These are phyloP conservation scores for Drosophila nigricruria DNA, from an alignment of 2,888 invertebrate species.

Conservation along the genomic window DNA sequence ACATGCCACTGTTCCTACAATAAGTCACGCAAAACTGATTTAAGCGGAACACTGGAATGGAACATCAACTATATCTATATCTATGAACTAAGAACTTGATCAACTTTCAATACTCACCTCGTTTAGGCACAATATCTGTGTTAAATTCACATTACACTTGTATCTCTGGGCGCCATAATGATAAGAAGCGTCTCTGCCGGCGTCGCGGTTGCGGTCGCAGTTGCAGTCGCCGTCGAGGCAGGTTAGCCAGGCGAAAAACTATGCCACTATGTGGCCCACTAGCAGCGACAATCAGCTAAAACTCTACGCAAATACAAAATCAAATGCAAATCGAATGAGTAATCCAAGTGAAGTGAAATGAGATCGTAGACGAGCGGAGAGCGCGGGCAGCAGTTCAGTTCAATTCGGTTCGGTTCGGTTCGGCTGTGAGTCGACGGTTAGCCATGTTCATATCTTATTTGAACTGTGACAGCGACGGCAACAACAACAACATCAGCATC, in stretches of 20 bases:
- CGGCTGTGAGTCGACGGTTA: constrained; percentile 17
- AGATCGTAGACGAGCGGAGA: constrained; percentile 17
- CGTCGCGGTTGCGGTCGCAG: constrained; percentile 15
- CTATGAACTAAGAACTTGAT: too few species aligned
- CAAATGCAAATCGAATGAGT: constrained; percentile 15
- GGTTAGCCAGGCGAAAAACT: constrained; percentile 21
- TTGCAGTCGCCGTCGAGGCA: constrained; percentile 28
- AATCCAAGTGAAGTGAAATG: constrained; percentile 33
- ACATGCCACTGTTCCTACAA: not conserved
- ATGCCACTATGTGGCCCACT: constrained; percentile 17
- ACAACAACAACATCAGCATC: constrained; percentile 31
- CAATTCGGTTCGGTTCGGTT: not conserved
- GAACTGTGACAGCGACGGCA: constrained; percentile 62
- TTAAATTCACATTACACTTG: constrained; percentile 15
- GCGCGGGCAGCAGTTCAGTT: constrained; percentile 8
- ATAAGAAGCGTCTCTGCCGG: constrained; percentile 36
- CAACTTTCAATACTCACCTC: not conserved
- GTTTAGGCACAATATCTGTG: not conserved
- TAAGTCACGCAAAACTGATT: not conserved
- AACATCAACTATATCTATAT: too few species aligned
- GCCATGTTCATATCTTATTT: constrained; percentile 81
- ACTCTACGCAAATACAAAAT: constrained; percentile 9
- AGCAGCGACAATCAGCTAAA: constrained; percentile 22
- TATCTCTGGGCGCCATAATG: constrained; percentile 56
- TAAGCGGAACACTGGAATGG: not conserved